phyloP scores from a whole-genome alignment of 2,113 vertebrate species.

The Barnardius zonarius region DNA sequence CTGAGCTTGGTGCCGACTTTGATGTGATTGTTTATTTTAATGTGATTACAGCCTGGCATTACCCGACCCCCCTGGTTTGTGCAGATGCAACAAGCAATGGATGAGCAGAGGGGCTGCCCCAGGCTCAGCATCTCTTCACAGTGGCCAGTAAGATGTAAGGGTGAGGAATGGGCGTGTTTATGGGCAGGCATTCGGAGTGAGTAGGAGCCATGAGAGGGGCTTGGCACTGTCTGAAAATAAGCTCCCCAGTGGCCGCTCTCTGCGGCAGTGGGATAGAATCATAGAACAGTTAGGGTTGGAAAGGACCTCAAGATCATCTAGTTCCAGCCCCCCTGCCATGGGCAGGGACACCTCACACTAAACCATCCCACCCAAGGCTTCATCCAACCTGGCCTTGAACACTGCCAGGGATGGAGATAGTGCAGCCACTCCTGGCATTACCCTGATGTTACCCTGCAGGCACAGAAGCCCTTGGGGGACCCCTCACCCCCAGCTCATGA shows the following conservation, averaged over 20 bases:
- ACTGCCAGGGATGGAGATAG: background rate
- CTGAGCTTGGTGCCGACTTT: background rate
- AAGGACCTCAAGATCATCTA: too few species aligned
- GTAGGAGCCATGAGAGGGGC: background rate
- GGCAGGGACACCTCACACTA: too few species aligned
- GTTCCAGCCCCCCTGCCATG: too few species aligned
- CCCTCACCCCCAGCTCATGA: background rate
- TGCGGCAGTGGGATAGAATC: background rate
- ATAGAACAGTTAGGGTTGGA: too few species aligned
- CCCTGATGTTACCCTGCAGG: background rate
- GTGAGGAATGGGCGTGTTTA: background rate
- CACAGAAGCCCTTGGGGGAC: background rate
- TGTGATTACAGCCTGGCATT: background rate
- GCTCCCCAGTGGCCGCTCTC: background rate
- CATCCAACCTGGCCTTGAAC: too few species aligned
- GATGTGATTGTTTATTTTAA: background rate
- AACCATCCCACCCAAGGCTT: too few species aligned
- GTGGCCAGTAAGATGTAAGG: background rate
- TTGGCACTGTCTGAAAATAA: too few species aligned
- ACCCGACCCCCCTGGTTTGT: rapidly evolving
- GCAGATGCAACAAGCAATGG: rapidly evolving
- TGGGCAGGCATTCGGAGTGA: too few species aligned
- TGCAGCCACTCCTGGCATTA: background rate
- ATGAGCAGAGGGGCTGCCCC: background rate
- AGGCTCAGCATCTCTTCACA: rapidly evolving